phyloP scores from a whole-genome alignment of 1,140 invertebrate genomes.

The Latrodectus geometricus region DNA sequence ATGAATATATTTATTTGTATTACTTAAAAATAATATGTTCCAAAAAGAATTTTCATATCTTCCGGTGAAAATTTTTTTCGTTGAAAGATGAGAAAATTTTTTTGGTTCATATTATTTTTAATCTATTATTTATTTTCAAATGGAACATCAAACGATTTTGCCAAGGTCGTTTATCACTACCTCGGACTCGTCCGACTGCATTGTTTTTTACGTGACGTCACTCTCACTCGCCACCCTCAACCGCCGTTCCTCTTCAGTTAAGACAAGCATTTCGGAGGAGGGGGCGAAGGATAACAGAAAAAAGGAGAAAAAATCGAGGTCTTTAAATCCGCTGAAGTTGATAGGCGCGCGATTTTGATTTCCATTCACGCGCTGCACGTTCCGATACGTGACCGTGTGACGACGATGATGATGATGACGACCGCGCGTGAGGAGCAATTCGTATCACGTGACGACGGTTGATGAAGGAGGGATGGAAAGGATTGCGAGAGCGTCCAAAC shows the following conservation, averaged over 20 bases:
- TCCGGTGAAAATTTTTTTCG: too few relatives aligned
- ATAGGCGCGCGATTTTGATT: constrained; percentile 3
- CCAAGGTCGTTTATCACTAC: not conserved
- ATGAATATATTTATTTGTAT: too few relatives aligned
- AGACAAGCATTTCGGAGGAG: not conserved
- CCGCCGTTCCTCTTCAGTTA: not conserved
- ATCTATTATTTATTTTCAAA: not conserved
- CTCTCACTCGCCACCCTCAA: not conserved
- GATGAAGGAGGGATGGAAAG: not conserved
- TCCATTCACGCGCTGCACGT: constrained; percentile 21
- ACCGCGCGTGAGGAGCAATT: constrained; percentile 3
- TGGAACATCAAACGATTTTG: not conserved
- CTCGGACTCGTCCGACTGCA: not conserved
- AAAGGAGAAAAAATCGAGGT: not conserved
- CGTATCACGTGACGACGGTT: constrained; percentile 9
- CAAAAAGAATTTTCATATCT: too few relatives aligned
- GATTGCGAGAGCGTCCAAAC: not conserved
- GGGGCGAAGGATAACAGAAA: not conserved
- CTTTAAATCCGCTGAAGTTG: not conserved
- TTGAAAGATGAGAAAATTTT: too few relatives aligned
- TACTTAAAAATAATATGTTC: too few relatives aligned
- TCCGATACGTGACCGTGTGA: not conserved
- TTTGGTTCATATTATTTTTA: too few relatives aligned
- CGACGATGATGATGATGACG: not conserved
- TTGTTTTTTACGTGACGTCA: constrained; percentile 21